Evolutionary conservation across 2,888 invertebrate genomes (phyloP).

Genomic region (Torymus aiolomorphi): DNA sequence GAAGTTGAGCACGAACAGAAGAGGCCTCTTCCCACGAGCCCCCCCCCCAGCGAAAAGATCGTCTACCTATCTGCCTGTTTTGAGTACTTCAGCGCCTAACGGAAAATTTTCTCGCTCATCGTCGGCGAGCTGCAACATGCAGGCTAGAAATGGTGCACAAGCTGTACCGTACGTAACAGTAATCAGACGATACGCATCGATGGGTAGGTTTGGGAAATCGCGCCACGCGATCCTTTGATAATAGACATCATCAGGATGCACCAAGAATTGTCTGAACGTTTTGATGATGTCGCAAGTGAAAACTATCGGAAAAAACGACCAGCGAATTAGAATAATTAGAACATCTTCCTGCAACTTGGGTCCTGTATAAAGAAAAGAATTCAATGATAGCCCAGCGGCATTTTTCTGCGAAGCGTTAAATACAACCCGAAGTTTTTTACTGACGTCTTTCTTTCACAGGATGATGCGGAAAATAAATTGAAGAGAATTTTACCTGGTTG

Average conservation of each 20-base stretch:
- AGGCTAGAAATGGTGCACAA: background rate
- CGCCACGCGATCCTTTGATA: background rate
- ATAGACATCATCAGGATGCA: background rate
- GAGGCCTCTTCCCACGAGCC: no score
- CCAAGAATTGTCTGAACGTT: background rate
- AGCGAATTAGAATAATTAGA: background rate
- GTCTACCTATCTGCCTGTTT: background rate
- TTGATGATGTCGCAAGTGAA: background rate
- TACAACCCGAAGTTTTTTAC: background rate
- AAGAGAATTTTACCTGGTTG: background rate
- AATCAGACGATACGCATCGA: no score
- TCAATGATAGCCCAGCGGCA: background rate
- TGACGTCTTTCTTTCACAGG: background rate
- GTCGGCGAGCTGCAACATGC: background rate
- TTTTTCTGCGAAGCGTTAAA: slow-evolving; percentile 3
- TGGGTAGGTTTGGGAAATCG: background rate
- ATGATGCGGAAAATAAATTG: background rate
- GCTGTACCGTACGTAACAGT: no score
- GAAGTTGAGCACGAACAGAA: no score
- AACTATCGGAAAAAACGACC: background rate
- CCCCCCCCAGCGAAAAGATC: background rate
- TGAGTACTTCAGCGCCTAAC: background rate
- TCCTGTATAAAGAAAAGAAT: background rate
- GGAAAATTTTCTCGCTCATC: background rate
- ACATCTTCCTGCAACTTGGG: slow-evolving; percentile 1